phyloP scores from a whole-genome alignment of 30 jellyfish, hydroid and myxozoan genomes.

The Catostylus mosaicus region DNA sequence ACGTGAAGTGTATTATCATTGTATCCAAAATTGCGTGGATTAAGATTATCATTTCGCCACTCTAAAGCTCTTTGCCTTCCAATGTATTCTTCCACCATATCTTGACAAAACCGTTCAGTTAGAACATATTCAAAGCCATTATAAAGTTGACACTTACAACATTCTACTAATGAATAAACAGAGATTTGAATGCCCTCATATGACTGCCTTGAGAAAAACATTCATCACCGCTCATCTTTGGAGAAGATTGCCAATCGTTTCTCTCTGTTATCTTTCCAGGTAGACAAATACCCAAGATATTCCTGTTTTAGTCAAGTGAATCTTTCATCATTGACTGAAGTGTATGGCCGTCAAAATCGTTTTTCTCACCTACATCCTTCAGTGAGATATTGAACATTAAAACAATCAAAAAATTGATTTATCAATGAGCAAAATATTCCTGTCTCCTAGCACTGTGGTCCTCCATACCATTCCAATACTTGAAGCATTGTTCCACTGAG shows the following conservation, averaged over 20 bases:
- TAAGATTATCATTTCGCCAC: slow-evolving; percentile 45
- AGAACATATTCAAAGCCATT: slow-evolving; percentile 31
- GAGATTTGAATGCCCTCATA: slow-evolving; percentile 40
- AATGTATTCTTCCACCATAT: slow-evolving; percentile 32
- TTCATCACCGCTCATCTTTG: slow-evolving; percentile 13
- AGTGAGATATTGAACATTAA: too few species aligned
- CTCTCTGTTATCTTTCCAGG: too few species aligned
- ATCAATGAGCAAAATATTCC: too few species aligned
- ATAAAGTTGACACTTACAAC: slow-evolving; percentile 12
- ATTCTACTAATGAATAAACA: slow-evolving; percentile 31
- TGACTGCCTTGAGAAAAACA: slow-evolving; percentile 45
- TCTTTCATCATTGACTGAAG: too few species aligned
- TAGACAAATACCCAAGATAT: too few species aligned
- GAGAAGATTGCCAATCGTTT: slow-evolving; percentile 36
- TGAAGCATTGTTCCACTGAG: background rate
- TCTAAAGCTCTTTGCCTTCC: slow-evolving; percentile 45
- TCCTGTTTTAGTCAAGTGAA: too few species aligned
- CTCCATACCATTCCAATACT: background rate
- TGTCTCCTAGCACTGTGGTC: too few species aligned
- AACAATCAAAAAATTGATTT: slow-evolving; percentile 74
- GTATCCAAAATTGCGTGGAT: slow-evolving; percentile 34
- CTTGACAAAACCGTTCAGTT: slow-evolving; percentile 53
- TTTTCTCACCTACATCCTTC: too few species aligned
- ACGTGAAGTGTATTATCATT: slow-evolving; percentile 30
- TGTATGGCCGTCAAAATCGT: too few species aligned